phyloP scores from a whole-genome alignment of 2,113 vertebrate genomes.

The Orthonyx spaldingii region DNA sequence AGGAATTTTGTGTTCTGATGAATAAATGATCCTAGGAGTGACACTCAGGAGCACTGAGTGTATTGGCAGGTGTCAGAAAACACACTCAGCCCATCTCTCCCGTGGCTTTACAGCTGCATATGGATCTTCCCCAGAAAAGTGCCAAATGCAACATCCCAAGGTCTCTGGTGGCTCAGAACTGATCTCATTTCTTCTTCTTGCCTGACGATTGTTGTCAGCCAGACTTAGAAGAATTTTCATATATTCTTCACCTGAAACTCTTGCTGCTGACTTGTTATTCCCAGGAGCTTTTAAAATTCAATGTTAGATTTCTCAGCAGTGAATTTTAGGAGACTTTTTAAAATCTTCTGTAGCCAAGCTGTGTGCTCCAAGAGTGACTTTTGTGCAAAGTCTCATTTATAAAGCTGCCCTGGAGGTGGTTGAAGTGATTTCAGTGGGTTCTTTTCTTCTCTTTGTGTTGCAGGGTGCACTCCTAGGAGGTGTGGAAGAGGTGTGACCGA shows the following conservation, averaged over 20 bases:
- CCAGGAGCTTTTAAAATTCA: neutral
- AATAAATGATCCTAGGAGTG: neutral
- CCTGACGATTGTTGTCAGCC: neutral
- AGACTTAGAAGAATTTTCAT: neutral
- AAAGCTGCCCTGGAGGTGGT: neutral
- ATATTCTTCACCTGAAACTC: neutral
- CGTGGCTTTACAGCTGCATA: neutral
- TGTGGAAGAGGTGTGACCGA: slow-evolving; percentile 89
- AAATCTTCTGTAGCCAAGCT: neutral
- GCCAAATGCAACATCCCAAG: neutral
- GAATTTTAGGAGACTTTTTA: neutral
- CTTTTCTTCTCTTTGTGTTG: neutral
- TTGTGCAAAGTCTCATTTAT: neutral
- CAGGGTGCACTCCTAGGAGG: slow-evolving; percentile 91
- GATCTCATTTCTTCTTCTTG: neutral
- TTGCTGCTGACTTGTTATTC: neutral
- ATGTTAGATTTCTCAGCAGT: neutral
- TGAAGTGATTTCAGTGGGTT: neutral
- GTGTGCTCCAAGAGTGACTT: neutral
- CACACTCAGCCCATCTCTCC: neutral
- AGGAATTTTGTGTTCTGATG: neutral
- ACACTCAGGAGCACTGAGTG: neutral
- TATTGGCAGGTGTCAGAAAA: neutral
- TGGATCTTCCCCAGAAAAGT: neutral
- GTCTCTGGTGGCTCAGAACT: neutral